phyloP scores from a whole-genome alignment of 1,140 invertebrate species.

The Mizuhopecten yessoensis region DNA sequence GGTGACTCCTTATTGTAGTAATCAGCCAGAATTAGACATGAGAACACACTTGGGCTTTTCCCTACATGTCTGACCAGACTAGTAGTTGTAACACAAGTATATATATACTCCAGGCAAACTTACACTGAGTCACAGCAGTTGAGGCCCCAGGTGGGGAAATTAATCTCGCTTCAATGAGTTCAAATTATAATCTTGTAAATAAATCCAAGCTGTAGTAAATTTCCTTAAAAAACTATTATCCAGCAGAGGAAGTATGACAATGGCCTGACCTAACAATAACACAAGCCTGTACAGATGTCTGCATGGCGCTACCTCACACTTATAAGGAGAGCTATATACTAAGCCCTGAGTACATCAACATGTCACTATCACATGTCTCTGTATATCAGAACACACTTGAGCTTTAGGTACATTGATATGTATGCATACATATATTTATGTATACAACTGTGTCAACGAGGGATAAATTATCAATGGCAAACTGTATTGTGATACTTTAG shows the following conservation, averaged over 20 bases:
- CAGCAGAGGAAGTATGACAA: neutral
- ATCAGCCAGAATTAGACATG: constrained; percentile 14
- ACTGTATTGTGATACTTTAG: neutral
- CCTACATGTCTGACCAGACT: neutral
- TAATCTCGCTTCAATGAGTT: constrained; percentile 15
- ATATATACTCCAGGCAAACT: constrained; percentile 30
- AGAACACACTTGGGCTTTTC: constrained; percentile 30
- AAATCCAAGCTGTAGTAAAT: neutral
- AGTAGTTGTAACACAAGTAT: neutral
- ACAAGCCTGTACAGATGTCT: neutral
- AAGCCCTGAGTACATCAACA: neutral
- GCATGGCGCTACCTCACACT: neutral
- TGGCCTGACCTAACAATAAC: neutral
- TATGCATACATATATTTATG: neutral
- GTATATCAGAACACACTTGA: neutral
- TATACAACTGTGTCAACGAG: neutral
- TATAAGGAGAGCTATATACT: neutral
- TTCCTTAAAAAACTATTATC: neutral
- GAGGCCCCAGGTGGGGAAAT: constrained; percentile 20
- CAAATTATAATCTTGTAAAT: constrained; percentile 27
- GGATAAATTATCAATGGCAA: neutral
- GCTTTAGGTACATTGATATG: neutral
- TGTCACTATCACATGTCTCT: neutral
- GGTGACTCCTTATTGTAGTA: constrained; percentile 4
- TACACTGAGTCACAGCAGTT: constrained; percentile 31